Evolutionary conservation across 2,113 vertebrate species (phyloP).

Genomic region (Pteropus alecto): DNA sequence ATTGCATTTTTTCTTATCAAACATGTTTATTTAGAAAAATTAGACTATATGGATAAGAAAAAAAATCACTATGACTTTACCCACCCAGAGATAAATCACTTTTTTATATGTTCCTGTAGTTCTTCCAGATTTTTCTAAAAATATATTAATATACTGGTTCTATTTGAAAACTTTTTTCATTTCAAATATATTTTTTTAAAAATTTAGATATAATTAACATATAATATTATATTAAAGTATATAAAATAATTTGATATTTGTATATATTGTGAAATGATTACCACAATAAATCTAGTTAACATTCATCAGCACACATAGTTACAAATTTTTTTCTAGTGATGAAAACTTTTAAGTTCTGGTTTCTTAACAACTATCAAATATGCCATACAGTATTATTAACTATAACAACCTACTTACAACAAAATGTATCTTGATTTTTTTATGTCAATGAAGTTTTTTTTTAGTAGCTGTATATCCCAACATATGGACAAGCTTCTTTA

Average conservation of each 20-base stretch:
- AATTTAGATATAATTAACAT: background rate
- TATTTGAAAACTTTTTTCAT: background rate
- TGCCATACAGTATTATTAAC: background rate
- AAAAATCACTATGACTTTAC: background rate
- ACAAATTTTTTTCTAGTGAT: background rate
- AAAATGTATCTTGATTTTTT: background rate
- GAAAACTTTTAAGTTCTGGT: background rate
- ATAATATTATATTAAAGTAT: background rate
- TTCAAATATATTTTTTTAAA: background rate
- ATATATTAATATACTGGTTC: background rate
- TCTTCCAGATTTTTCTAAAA: background rate
- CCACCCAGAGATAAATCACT: background rate
- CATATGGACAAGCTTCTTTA: background rate
- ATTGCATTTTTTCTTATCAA: slow-evolving; percentile 5
- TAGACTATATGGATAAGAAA: background rate
- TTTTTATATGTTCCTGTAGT: background rate
- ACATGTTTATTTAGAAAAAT: background rate
- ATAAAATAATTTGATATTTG: background rate
- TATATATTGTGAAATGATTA: background rate
- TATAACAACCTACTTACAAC: background rate
- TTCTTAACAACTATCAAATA: background rate
- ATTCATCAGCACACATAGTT: background rate
- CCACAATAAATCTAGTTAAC: background rate
- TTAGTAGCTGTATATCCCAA: background rate
- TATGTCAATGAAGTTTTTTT: background rate